Base-by-base conservation (phyloP, 2,113 vertebrate species). In the Phrynosoma platyrhinos region DNA sequence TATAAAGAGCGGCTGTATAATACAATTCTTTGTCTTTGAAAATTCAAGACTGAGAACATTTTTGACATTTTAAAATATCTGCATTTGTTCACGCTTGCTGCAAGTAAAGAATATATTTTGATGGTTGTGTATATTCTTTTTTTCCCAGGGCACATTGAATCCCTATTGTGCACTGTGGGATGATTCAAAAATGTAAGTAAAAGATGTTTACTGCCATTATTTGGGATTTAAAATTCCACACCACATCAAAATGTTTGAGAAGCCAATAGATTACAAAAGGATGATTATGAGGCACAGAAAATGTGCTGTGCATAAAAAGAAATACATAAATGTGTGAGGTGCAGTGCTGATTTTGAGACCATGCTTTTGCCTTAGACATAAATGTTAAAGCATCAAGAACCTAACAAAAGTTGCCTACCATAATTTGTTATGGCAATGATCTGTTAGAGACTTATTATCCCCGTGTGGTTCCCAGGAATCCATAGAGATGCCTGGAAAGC, bases 81-180 rank as follows among this genome's bases (percentile, higher is more conserved):
- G 20, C 36, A 40, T 87, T 52, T 77, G 36, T 74, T 42, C 5
- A 18, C 76, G 89, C 83, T 42, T 14, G 77, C 36, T 88, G 52
- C 0, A 0, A 30, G 1, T 81, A 87, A 93, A 82, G 87, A 88
- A 94, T 42, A 82, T 32, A 5, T 0, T 90, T 91, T 92, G 36
- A 86, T 53, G 30, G 62, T 30, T 71, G 27, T 30, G n/a, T 27
- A 27, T 53, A 66, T n/a, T 95, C 77, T 93, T 32, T 52, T 95
- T 96, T 92, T 95, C 97, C 91, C 95, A 99, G 98, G 98, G 99
- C 85, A 99, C 98, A 64, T 92, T 98, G 96, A 98, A 98, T 93
- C 99, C 99, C 36, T 99, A 98, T 96, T 99, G 99, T 94, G 98
- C 98, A 80, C 96, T 99, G 85, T 99, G 99, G 99, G 98, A 99